phyloP scores from a whole-genome alignment of 2,113 vertebrate species.

The Xiphophorus hellerii region DNA sequence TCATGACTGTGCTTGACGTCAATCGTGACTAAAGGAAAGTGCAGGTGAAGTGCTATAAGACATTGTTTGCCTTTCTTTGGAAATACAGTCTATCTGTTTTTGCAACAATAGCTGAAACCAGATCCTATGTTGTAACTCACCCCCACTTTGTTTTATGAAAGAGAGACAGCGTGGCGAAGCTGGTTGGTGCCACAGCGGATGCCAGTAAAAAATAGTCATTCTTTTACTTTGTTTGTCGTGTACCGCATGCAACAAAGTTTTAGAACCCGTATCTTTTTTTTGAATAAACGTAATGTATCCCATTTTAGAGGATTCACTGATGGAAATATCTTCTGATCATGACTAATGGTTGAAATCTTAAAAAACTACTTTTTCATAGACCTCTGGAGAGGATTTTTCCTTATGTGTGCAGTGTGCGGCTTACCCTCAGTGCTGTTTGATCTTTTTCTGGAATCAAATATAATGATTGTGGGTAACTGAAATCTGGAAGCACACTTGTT shows the following conservation, averaged over 20 bases:
- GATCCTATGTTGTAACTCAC: slow-evolving; percentile 26
- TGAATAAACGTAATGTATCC: background rate
- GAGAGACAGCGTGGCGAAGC: slow-evolving; percentile 57
- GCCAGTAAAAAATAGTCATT: slow-evolving; percentile 54
- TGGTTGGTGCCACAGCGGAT: slow-evolving; percentile 51
- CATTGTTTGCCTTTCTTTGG: slow-evolving; percentile 12
- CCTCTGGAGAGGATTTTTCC: slow-evolving; percentile 62
- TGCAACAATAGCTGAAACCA: slow-evolving; percentile 45
- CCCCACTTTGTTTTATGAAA: slow-evolving; percentile 50
- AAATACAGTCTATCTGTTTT: slow-evolving; percentile 21
- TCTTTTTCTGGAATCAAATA: slow-evolving; percentile 77
- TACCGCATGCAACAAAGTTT: slow-evolving; percentile 19
- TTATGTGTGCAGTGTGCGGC: slow-evolving; percentile 58
- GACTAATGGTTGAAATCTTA: slow-evolving; percentile 31
- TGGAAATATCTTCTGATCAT: slow-evolving; percentile 24
- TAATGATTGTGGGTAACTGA: slow-evolving; percentile 75
- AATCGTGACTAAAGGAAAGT: background rate
- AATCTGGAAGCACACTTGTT: slow-evolving; percentile 68
- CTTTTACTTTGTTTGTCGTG: slow-evolving; percentile 51
- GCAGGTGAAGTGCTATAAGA: background rate
- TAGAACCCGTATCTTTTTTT: slow-evolving; percentile 1
- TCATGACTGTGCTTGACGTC: background rate
- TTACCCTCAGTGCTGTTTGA: slow-evolving; percentile 59
- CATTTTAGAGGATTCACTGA: slow-evolving; percentile 12
- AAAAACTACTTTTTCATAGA: slow-evolving; percentile 48